Percentiles rank a stretch among this genome's conserved stretches.
These are phyloP conservation scores for Timema podura DNA, from an alignment of 2,888 invertebrate genomes.

Conservation along the genomic window DNA sequence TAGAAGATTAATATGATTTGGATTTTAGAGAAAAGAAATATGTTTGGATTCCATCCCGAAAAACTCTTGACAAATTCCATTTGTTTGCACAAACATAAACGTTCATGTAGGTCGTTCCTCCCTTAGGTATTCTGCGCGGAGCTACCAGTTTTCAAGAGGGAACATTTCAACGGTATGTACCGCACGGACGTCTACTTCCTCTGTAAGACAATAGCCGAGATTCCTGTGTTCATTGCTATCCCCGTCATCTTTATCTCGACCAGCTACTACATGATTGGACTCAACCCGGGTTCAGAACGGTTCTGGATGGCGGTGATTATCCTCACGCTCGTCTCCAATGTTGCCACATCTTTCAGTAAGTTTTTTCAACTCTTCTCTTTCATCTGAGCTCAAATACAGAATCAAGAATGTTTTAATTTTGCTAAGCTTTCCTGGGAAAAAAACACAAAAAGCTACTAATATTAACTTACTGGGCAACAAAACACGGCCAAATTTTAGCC, in stretches of 20 bases:
- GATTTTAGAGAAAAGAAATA: too few relatives aligned
- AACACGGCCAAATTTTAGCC: too few relatives aligned
- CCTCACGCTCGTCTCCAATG: constrained; percentile 79
- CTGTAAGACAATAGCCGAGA: constrained; percentile 84
- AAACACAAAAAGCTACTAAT: too few relatives aligned
- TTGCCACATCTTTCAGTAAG: constrained; percentile 83
- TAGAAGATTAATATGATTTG: too few relatives aligned
- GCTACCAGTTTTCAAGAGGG: constrained; percentile 82
- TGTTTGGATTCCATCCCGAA: too few relatives aligned
- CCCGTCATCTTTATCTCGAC: constrained; percentile 79
- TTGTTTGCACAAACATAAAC: too few relatives aligned
- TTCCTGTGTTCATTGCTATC: constrained; percentile 79
- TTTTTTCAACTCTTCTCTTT: constrained; percentile 25
- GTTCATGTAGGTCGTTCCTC: not conserved
- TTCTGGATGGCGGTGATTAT: constrained; percentile 67
- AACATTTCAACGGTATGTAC: constrained; percentile 87
- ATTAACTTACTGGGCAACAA: too few relatives aligned
- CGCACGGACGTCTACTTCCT: constrained; percentile 87
- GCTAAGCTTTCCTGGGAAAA: not conserved
- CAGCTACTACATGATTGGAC: constrained; percentile 85
- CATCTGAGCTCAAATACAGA: not conserved
- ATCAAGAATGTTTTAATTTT: not conserved
- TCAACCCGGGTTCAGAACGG: constrained; percentile 61
- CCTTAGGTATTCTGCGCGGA: constrained; percentile 83
- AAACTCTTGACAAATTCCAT: too few relatives aligned